Conservation (phyloP, 2,888 invertebrate species). For the Dicyrtoma fusca region DNA sequence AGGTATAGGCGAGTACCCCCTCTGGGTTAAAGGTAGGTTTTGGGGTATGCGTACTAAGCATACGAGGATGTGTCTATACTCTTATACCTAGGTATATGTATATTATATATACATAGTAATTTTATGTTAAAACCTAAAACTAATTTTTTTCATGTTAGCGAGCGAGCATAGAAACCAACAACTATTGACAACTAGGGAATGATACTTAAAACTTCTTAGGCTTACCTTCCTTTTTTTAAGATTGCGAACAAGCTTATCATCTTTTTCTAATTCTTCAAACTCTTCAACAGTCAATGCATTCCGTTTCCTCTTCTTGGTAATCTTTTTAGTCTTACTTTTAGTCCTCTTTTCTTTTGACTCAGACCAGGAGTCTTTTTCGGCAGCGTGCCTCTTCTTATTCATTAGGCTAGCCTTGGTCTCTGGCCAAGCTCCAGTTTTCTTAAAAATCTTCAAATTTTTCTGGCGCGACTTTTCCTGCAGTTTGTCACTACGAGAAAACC, state of each 20-base stretch:
- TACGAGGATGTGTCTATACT: too few species aligned
- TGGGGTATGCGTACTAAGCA: too few species aligned
- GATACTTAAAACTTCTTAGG: too few species aligned
- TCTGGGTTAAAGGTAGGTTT: too few species aligned
- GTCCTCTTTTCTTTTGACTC: conserved; percentile 59
- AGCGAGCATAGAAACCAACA: too few species aligned
- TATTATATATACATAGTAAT: too few species aligned
- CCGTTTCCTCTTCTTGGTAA: conserved; percentile 63
- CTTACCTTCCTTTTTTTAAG: conserved; percentile 77
- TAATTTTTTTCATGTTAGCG: too few species aligned
- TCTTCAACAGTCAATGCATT: conserved; percentile 72
- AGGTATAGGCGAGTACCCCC: too few species aligned
- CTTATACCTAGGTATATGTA: too few species aligned
- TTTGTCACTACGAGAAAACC: conserved; percentile 67
- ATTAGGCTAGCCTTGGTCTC: conserved; percentile 63
- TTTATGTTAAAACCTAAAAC: too few species aligned
- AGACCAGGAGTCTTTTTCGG: conserved; percentile 66
- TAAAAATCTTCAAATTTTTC: conserved; percentile 71
- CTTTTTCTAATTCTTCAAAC: conserved; percentile 74
- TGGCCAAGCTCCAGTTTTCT: conserved; percentile 77
- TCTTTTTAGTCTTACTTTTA: conserved; percentile 64
- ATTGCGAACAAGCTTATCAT: conserved; percentile 82
- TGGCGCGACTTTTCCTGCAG: conserved; percentile 74
- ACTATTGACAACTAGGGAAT: too few species aligned
- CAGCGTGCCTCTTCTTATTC: conserved; percentile 64